phyloP scores from a whole-genome alignment of 1,140 invertebrate genomes.

The Drosophila arizonae region DNA sequence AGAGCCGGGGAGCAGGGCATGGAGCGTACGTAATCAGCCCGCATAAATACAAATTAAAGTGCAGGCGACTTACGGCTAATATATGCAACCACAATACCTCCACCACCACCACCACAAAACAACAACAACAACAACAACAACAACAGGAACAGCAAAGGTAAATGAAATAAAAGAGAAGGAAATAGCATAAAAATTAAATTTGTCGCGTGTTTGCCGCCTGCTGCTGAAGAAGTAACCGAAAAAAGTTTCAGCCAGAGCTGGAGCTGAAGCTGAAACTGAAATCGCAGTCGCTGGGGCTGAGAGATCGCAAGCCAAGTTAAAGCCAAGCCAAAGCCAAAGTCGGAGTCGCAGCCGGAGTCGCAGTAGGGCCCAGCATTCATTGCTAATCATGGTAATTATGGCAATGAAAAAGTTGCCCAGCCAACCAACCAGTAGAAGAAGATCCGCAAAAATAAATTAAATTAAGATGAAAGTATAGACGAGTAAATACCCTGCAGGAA shows the following conservation, averaged over 20 bases:
- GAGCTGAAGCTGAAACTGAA: constrained; percentile 3
- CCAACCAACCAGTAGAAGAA: constrained; percentile 49
- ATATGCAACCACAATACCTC: constrained; percentile 63
- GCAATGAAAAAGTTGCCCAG: constrained; percentile 75
- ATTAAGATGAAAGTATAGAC: background rate
- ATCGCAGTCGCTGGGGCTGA: constrained; percentile 12
- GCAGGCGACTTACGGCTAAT: constrained; percentile 79
- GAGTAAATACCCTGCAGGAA: constrained; percentile 8
- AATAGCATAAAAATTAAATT: constrained; percentile 79
- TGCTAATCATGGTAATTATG: constrained; percentile 81
- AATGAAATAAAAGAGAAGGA: constrained; percentile 69
- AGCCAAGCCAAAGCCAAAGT: constrained; percentile 26
- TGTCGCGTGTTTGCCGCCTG: constrained; percentile 75
- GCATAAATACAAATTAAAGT: constrained; percentile 80
- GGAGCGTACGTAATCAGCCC: constrained; percentile 65
- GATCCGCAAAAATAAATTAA: constrained; percentile 22
- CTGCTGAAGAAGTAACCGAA: constrained; percentile 48
- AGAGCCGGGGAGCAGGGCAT: background rate
- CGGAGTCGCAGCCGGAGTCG: constrained; percentile 7
- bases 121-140: constrained; percentile 30
- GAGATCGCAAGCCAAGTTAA: constrained; percentile 41
- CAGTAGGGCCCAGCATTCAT: constrained; percentile 60
- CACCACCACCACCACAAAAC: too few relatives aligned
- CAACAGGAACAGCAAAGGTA: constrained; percentile 40
- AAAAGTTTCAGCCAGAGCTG: constrained; percentile 15